A percentile compares a stretch with the other conserved stretches of the same genome.
These are phyloP conservation scores for Drosophila falleni DNA, from an alignment of 2,888 invertebrate genomes.

Conservation along the genomic window DNA sequence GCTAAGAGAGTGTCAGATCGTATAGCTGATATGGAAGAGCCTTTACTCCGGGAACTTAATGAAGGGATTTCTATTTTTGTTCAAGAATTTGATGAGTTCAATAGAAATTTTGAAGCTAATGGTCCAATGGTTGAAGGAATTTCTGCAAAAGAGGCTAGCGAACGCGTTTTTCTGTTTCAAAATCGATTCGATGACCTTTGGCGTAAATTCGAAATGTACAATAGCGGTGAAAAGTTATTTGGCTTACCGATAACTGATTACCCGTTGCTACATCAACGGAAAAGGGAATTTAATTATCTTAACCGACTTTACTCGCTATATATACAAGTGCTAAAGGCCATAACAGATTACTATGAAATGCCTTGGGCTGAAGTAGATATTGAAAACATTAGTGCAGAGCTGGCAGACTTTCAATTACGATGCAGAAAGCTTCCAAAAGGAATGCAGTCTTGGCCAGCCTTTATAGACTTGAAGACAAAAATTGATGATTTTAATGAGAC, in stretches of 20 bases:
- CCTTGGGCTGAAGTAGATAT: conserved; percentile 94
- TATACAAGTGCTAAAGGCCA: conserved; percentile 93
- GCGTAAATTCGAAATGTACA: conserved; percentile 92
- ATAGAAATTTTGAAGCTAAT: conserved; percentile 89
- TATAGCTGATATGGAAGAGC: conserved; percentile 90
- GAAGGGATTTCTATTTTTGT: conserved; percentile 90
- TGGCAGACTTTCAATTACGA: conserved; percentile 93
- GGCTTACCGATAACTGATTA: conserved; percentile 94
- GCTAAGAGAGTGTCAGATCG: conserved; percentile 77
- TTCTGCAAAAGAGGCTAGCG: conserved; percentile 94
- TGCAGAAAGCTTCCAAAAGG: conserved; percentile 93
- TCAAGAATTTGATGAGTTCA: conserved; percentile 89
- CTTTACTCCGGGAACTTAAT: conserved; percentile 89
- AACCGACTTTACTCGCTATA: conserved; percentile 93
- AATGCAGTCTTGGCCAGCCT: conserved; percentile 96
- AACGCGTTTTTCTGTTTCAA: conserved; percentile 91
- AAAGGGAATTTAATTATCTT: conserved; percentile 93
- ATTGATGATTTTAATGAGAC: conserved; percentile 96
- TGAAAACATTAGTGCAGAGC: conserved; percentile 91
- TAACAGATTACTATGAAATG: conserved; percentile 94
- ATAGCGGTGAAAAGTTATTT: conserved; percentile 93
- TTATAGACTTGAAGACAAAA: conserved; percentile 92
- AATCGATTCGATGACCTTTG: conserved; percentile 93
- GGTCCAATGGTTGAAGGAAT: conserved; percentile 95
- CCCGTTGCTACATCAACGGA: conserved; percentile 91